phyloP scores from a whole-genome alignment of 2,113 vertebrate species.

The Passer montanus region DNA sequence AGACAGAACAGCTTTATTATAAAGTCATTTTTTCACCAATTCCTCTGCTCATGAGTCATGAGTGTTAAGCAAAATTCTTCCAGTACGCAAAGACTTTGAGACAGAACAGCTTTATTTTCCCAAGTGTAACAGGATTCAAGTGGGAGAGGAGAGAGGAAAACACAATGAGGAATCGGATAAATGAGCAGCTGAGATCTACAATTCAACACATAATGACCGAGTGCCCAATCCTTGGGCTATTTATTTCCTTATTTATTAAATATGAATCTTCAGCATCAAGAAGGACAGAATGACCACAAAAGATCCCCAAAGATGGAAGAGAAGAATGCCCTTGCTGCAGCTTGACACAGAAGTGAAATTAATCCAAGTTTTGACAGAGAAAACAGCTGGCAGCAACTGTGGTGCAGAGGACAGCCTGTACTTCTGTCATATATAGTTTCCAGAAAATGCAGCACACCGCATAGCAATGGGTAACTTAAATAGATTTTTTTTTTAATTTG shows the following conservation, averaged over 20 bases:
- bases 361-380: neutral
- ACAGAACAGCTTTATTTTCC: neutral
- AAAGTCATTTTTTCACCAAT: too few relatives aligned
- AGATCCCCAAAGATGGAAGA: neutral
- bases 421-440: neutral
- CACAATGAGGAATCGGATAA: neutral
- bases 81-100: neutral
- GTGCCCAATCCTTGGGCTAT: neutral
- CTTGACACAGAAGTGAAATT: neutral
- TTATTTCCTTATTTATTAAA: neutral
- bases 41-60: neutral
- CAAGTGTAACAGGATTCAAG: neutral
- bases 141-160: neutral
- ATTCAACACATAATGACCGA: neutral
- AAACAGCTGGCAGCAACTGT: constrained; percentile 1
- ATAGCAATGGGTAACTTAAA: neutral
- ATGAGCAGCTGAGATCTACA: neutral
- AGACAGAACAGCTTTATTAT: neutral
- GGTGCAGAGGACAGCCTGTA: neutral
- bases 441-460: neutral
- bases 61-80: neutral
- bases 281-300: neutral
- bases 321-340: neutral
- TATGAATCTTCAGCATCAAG: neutral
- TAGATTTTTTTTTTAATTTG: neutral